A percentile compares a stretch with the other conserved stretches of the same genome.
phyloP scores from a whole-genome alignment of 2,113 vertebrate species.

The Micronycteris hirsuta region DNA sequence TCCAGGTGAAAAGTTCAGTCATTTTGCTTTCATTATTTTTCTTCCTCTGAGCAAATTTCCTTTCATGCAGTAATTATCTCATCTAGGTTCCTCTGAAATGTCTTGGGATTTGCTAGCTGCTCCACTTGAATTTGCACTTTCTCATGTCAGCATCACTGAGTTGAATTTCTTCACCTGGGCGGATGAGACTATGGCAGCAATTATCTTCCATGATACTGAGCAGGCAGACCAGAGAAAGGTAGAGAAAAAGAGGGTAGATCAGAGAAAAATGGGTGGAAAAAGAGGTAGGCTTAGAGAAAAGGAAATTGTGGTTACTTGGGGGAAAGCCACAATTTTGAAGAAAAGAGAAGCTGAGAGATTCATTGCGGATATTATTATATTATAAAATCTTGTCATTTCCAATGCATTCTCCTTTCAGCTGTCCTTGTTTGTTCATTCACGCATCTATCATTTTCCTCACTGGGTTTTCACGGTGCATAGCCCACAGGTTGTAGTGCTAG shows the following conservation, averaged over 20 bases:
- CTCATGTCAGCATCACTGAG: slow-evolving; percentile 44
- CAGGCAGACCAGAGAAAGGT: neutral
- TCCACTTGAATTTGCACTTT: slow-evolving; percentile 50
- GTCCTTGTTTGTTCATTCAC: neutral
- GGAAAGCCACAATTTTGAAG: neutral
- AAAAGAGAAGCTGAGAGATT: neutral
- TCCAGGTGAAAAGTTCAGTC: neutral
- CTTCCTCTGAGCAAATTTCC: slow-evolving; percentile 56
- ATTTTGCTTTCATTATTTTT: slow-evolving; percentile 4
- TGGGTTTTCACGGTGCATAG: neutral
- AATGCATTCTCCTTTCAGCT: neutral
- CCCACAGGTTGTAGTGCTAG: neutral
- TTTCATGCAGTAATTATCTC: slow-evolving; percentile 65
- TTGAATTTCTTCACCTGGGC: slow-evolving; percentile 23
- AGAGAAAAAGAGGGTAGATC: neutral
- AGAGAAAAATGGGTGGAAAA: neutral
- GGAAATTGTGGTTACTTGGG: neutral
- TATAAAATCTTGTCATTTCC: neutral
- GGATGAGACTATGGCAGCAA: neutral
- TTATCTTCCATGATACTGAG: slow-evolving; percentile 25
- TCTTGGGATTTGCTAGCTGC: slow-evolving; percentile 68
- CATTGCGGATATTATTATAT: neutral
- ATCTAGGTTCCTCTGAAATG: slow-evolving; percentile 69
- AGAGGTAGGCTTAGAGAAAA: neutral
- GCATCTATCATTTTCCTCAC: neutral